Evolutionary conservation across 1,140 invertebrate species (phyloP).

Genomic region (Drosophila parvula): DNA sequence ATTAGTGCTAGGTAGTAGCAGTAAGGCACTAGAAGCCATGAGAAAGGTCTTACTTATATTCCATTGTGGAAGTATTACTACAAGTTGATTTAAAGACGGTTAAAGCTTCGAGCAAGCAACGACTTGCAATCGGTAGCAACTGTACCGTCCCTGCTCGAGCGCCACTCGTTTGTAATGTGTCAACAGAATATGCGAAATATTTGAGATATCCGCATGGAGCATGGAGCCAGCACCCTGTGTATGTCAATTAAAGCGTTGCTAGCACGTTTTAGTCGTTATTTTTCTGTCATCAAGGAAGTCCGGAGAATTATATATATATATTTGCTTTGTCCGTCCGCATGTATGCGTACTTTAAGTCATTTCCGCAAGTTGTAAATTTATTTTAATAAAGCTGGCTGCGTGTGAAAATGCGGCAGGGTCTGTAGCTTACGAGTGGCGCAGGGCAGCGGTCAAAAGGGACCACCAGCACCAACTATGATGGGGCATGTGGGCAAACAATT

Average conservation of each 20-base stretch:
- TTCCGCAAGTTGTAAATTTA: slow-evolving; percentile 65
- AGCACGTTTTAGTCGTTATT: slow-evolving; percentile 64
- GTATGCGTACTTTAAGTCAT: slow-evolving; percentile 49
- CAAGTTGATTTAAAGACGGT: no score
- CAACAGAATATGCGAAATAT: slow-evolving; percentile 59
- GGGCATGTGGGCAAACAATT: slow-evolving; percentile 47
- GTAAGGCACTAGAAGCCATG: no score
- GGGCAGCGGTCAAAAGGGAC: slow-evolving; percentile 15
- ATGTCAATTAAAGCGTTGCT: slow-evolving; percentile 63
- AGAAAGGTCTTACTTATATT: no score
- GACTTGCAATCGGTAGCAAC: slow-evolving; percentile 2
- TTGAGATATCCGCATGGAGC: slow-evolving; percentile 7
- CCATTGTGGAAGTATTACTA: no score
- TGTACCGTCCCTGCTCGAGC: not conserved
- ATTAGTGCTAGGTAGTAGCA: not conserved
- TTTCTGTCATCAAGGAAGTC: slow-evolving; percentile 31
- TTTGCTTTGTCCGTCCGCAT: slow-evolving; percentile 55
- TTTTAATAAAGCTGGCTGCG: slow-evolving; percentile 58
- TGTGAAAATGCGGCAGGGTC: slow-evolving; percentile 42
- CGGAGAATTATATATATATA: slow-evolving; percentile 14
- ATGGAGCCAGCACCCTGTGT: slow-evolving; percentile 52
- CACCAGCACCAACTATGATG: slow-evolving; percentile 19
- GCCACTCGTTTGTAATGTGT: slow-evolving; percentile 34
- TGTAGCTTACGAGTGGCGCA: slow-evolving; percentile 34
- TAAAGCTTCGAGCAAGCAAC: no score